Conservation (phyloP, 2,113 vertebrate species). For the Spea bombifrons region DNA sequence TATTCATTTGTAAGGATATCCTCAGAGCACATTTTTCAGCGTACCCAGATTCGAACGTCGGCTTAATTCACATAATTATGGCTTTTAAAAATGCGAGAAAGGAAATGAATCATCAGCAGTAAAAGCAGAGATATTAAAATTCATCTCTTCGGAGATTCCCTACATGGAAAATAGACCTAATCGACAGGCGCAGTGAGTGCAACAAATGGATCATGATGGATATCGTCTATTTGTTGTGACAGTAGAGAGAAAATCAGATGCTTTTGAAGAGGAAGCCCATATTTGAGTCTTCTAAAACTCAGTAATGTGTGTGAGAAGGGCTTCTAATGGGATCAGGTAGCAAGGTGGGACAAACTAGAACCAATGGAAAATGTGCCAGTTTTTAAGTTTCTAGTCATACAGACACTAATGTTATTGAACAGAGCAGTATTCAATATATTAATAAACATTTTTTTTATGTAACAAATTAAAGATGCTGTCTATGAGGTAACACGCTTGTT, state of each 20-base stretch:
- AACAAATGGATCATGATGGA: not conserved
- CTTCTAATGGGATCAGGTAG: not conserved
- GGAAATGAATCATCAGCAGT: not conserved
- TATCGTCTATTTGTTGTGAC: slow-evolving; percentile 4
- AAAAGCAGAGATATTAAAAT: not conserved
- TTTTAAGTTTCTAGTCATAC: no score
- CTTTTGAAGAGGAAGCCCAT: not conserved
- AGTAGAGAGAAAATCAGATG: not conserved
- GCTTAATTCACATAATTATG: not conserved
- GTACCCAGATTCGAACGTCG: not conserved
- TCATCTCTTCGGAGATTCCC: not conserved
- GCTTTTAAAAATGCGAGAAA: not conserved
- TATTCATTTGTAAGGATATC: no score
- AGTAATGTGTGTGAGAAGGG: not conserved
- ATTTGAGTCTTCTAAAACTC: not conserved
- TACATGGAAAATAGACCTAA: slow-evolving; percentile 2
- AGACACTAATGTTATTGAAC: no score
- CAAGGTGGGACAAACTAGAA: not conserved
- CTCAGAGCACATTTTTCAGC: no score
- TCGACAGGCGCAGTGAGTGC: not conserved
- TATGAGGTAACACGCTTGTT: no score
- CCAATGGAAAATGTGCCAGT: not conserved
- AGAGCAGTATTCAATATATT: no score
- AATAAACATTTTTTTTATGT: no score
- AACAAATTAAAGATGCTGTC: no score